A percentile compares a stretch with the other conserved stretches of the same genome.
Evolutionary conservation across 1,140 invertebrate genomes (phyloP).

Genomic region (Pseudomyrmex pallidus): DNA sequence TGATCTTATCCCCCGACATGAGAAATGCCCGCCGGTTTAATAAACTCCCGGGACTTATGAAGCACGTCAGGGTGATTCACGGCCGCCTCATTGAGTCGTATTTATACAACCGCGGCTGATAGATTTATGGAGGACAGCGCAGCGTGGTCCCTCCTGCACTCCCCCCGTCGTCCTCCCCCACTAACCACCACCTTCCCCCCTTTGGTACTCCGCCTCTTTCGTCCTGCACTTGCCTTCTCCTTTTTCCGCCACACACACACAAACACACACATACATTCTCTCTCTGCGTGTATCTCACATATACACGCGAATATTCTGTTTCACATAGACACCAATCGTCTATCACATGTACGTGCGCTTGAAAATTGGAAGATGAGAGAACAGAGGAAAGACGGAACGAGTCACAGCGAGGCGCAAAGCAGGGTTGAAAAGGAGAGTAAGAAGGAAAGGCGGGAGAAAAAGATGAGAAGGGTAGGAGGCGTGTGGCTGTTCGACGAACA

Average conservation of each 20-base stretch:
- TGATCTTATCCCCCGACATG: conserved; percentile 86
- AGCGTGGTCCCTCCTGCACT: conserved; percentile 81
- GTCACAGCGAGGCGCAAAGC: background rate
- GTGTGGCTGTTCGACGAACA: conserved; percentile 65
- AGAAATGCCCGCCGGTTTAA: conserved; percentile 86
- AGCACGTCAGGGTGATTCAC: conserved; percentile 86
- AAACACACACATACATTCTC: conserved; percentile 30
- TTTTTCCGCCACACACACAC: conserved; percentile 59
- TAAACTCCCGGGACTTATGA: conserved; percentile 86
- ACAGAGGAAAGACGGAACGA: conserved; percentile 16
- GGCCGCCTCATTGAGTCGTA: conserved; percentile 86
- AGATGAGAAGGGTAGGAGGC: conserved; percentile 50
- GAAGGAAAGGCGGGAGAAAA: conserved; percentile 53
- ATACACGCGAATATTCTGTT: conserved; percentile 45
- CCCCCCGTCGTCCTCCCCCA: conserved; percentile 63
- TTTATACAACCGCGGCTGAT: conserved; percentile 86
- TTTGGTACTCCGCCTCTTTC: conserved; percentile 66
- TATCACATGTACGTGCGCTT: conserved; percentile 34
- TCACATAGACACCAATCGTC: conserved; percentile 49
- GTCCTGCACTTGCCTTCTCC: conserved; percentile 56
- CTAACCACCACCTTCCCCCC: conserved; percentile 60
- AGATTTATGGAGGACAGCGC: conserved; percentile 86
- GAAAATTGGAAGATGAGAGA: conserved; percentile 28
- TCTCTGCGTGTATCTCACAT: conserved; percentile 14
- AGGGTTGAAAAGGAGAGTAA: conserved; percentile 51